Evolutionary conservation across 2,797 vertebrate species (phyloP), one percentile per base, ranked within the genome.

Genomic region (Margarornis squamiger): DNA sequence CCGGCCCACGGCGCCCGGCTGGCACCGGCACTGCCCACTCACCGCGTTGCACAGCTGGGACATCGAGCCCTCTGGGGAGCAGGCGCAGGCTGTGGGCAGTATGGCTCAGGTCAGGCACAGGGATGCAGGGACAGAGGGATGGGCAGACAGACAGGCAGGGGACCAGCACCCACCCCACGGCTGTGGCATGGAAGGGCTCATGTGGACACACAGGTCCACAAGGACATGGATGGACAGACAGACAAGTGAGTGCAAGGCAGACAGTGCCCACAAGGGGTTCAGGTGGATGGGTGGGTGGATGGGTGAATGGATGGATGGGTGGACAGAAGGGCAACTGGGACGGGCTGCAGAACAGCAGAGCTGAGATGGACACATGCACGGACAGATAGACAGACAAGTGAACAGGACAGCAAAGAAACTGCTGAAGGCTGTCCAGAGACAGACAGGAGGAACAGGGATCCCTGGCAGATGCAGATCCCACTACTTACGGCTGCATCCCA

Each of bases 11-110:
- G 98, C 88, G 1, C 98, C 98, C 0, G 88, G 93, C 38, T 86
- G 95, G 96, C 98, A 99, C 11, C 20, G 97, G 85, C 99, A 99
- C 96, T 99, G 98, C 26, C 99, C 99, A 0, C 97, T 98, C 34
- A 94, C 87, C 0, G 93, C 92, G 43, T 99, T 97, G 15, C 98
- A 99, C 92, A 98, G 97, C 85, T 97, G 97, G 74, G 98, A 98
- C 67, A 96, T 6, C 0, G 99, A 98, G 30, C 98, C 99, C 78
- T 98, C 98, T 0, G 96, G 77, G 86, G 98, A 98, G 95, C 99
- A 99, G 93, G 96, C 72, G 10, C 99, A 99, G 54, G 97, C 99
- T 99, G 96, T 7, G 48, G 39, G 46, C 0, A 0, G 48, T 21
- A 75, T 1, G 5, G 6, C 20, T 63, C 10, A 6, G 12, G 58